Conservation (phyloP, 2,888 invertebrate species). For the Crepidodera aurea region DNA sequence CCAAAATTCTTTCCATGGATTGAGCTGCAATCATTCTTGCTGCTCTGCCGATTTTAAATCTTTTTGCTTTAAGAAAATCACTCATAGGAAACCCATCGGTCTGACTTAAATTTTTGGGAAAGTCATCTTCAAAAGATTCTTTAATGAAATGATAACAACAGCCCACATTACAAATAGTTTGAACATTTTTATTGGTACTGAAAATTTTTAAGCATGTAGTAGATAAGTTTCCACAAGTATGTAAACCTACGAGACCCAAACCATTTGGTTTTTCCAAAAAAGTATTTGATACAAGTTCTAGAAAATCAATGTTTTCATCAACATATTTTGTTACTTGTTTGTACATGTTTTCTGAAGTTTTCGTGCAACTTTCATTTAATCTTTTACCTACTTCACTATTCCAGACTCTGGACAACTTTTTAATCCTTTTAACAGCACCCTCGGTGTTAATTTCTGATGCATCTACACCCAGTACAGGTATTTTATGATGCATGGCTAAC, state of each 20-base stretch:
- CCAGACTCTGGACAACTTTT: constrained; percentile 61
- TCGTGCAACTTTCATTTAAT: constrained; percentile 30
- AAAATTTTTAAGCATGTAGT: constrained; percentile 78
- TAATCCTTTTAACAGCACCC: constrained; percentile 70
- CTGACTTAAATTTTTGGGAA: neutral
- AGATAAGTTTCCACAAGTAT: constrained; percentile 89
- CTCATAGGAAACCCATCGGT: constrained; percentile 74
- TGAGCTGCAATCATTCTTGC: constrained; percentile 89
- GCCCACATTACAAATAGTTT: constrained; percentile 79
- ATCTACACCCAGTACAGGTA: constrained; percentile 85
- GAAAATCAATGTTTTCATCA: constrained; percentile 67
- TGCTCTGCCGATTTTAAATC: constrained; percentile 71
- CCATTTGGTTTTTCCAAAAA: constrained; percentile 61
- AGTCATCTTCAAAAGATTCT: constrained; percentile 62
- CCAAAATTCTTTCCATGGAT: constrained; percentile 75
- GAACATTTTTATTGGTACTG: constrained; percentile 63
- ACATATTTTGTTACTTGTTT: constrained; percentile 71
- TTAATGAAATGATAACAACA: constrained; percentile 89
- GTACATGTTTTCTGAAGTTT: constrained; percentile 59
- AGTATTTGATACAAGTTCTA: constrained; percentile 61
- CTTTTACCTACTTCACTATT: constrained; percentile 47
- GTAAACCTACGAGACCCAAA: constrained; percentile 77
- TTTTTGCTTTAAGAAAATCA: constrained; percentile 64
- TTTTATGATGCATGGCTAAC: constrained; percentile 72
- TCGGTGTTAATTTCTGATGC: constrained; percentile 72